Conservation (phyloP, 2,888 invertebrate genomes). For the Netelia inedita region DNA sequence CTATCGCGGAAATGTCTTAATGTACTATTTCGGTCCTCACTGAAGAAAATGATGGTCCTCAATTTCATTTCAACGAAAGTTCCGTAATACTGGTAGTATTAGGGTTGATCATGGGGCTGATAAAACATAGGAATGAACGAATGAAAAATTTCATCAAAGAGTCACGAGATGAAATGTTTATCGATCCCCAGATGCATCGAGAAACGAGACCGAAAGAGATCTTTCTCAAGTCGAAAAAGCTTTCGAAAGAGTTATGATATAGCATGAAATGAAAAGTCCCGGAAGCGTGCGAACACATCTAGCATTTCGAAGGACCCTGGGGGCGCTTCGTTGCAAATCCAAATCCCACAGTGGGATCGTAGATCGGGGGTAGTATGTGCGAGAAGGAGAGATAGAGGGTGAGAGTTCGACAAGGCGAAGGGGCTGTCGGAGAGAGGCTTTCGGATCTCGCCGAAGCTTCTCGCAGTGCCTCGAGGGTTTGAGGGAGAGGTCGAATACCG, state of each 20-base stretch:
- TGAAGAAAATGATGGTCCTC: not conserved
- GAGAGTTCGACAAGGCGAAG: conserved; percentile 31
- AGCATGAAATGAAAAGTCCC: conserved; percentile 58
- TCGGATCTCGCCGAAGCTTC: conserved; percentile 43
- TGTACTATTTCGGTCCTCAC: not conserved
- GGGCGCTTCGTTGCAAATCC: conserved; percentile 42
- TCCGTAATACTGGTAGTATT: not conserved
- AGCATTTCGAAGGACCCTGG: conserved; percentile 47
- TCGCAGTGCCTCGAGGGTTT: conserved; percentile 51
- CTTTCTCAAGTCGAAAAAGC: conserved; percentile 17
- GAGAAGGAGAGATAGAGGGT: conserved; percentile 29
- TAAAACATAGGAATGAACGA: not conserved
- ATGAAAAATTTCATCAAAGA: not conserved
- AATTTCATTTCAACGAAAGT: too few relatives aligned
- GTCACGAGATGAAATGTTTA: conserved; percentile 34
- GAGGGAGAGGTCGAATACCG: conserved; percentile 62
- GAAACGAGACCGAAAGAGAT: conserved; percentile 16
- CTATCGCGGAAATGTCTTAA: not conserved
- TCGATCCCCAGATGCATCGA: conserved; percentile 43
- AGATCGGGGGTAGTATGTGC: not conserved
- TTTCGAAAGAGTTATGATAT: conserved; percentile 49
- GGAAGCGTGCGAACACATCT: conserved; percentile 46
- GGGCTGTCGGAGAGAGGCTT: conserved; percentile 16
- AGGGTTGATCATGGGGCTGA: not conserved
- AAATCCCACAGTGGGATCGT: conserved; percentile 46